Base-by-base conservation (phyloP, 2,113 vertebrate species). In the Riparia riparia region DNA sequence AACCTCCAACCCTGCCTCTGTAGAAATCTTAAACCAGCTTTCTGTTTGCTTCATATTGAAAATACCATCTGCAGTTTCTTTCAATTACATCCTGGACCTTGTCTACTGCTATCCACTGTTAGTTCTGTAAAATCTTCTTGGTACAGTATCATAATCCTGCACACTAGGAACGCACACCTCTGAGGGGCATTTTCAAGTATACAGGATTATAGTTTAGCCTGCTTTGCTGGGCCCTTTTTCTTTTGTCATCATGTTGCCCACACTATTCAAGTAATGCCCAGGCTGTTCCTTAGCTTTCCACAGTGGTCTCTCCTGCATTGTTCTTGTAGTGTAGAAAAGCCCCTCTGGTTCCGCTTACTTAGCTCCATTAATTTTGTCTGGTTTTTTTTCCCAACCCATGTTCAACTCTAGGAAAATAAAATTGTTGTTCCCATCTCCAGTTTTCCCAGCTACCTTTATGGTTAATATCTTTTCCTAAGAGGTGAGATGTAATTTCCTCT, bases 101-200 rank as follows among this genome's bases (percentile, higher is more conserved):
- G 25, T 73, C 14, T 89, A 21, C 22, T 0, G 0, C 44, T 74
- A 0, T 41, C 14, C 6, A 1, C 56, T 63, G 10, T n/a, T 63
- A 78, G 31, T 37, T 68, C 24, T 81, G 5, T 31, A 9, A n/a
- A 78, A 32, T 66, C 7, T 25, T 87, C 60, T 39, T 63, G 8
- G 69, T 94, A 37, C 3, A 28, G 2, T 28, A 3, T 13, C 56
- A n/a, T 76, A 53, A 51, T 72, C n/a, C 54, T 79, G n/a, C 42
- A 54, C 12, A 12, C 19, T 78, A 8, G 5, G 7, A 37, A 7
- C 2, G 16, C 25, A 32, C 3, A 68, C 21, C 47, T 78, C n/a
- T 18, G 61, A 82, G 31, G n/a, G 28, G 2, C 25, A 16, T 79
- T 87, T 89, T 64, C 17, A 39, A 1, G 37, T 56, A 14, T 60